Percentiles rank a stretch among this genome's conserved stretches.
These are phyloP conservation scores for Epizoanthus rinbou DNA, from an alignment of 92 coral and sea anemone genomes.

Conservation along the genomic window DNA sequence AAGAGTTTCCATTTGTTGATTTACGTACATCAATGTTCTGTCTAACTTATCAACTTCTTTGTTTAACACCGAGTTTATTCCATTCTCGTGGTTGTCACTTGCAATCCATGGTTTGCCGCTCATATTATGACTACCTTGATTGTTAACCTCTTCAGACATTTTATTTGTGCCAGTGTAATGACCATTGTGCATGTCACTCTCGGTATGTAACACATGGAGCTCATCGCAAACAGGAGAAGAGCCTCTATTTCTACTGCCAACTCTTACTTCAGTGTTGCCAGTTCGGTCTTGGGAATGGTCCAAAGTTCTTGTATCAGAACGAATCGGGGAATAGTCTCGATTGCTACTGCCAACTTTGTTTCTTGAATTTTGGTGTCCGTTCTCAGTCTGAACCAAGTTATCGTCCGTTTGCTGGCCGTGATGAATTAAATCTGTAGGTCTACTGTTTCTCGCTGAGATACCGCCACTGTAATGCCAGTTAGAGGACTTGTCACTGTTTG, in stretches of 20 bases:
- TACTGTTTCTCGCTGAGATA: not conserved
- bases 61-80: slow-evolving; percentile 16
- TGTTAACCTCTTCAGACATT: slow-evolving; percentile 8
- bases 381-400: not conserved
- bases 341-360: slow-evolving; percentile 43
- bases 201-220: not conserved
- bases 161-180: not conserved
- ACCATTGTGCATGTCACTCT: not conserved
- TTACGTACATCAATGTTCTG: slow-evolving; percentile 78
- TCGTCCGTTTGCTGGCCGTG: slow-evolving; percentile 3
- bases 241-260: slow-evolving; percentile 22
- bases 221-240: slow-evolving; percentile 37
- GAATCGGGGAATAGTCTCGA: slow-evolving; percentile 86
- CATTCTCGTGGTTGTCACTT: slow-evolving; percentile 20
- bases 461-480: not conserved
- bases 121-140: not conserved
- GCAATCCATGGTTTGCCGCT: not conserved
- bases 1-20: slow-evolving; percentile 74
- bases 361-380: not conserved
- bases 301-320: slow-evolving; percentile 37
- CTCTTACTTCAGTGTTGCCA: slow-evolving; percentile 39
- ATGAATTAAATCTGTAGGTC: not conserved
- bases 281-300: slow-evolving; percentile 44
- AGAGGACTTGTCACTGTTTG: not conserved
- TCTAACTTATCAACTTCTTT: slow-evolving; percentile 65